These are phyloP conservation scores for Eidolon dupreanum DNA, from an alignment of 2,797 vertebrate genomes.

Conservation along the genomic window DNA sequence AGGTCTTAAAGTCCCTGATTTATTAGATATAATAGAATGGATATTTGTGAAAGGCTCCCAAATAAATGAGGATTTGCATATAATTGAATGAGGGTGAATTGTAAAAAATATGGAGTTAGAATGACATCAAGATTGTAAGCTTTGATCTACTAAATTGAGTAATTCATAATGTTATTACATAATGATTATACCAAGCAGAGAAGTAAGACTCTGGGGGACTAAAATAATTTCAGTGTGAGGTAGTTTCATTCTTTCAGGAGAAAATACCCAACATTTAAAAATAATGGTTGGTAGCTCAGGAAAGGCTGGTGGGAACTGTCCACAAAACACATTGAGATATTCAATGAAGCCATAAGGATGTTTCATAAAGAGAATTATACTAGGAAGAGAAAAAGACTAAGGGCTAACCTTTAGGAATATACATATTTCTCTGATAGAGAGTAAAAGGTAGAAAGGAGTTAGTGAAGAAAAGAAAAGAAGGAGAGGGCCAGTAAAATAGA, in stretches of 20 bases:
- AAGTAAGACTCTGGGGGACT: neutral
- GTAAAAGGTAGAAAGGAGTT: neutral
- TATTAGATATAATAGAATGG: neutral
- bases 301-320: neutral
- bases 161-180: neutral
- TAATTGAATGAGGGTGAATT: neutral
- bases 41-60: neutral
- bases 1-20: neutral
- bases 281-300: neutral
- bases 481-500: neutral
- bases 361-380: neutral
- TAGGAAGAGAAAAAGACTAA: neutral
- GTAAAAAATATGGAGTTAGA: neutral
- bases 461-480: neutral
- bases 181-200: neutral
- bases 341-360: neutral
- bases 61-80: neutral
- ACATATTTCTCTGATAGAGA: neutral
- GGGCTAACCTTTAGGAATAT: neutral
- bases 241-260: neutral
- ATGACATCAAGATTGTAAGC: neutral
- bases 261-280: neutral
- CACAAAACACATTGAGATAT: neutral
- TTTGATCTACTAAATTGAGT: neutral
- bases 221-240: neutral